Percentiles rank a stretch among this genome's conserved stretches.
These are phyloP conservation scores for Littorina saxatilis DNA, from an alignment of 1,140 invertebrate species.

Conservation along the genomic window DNA sequence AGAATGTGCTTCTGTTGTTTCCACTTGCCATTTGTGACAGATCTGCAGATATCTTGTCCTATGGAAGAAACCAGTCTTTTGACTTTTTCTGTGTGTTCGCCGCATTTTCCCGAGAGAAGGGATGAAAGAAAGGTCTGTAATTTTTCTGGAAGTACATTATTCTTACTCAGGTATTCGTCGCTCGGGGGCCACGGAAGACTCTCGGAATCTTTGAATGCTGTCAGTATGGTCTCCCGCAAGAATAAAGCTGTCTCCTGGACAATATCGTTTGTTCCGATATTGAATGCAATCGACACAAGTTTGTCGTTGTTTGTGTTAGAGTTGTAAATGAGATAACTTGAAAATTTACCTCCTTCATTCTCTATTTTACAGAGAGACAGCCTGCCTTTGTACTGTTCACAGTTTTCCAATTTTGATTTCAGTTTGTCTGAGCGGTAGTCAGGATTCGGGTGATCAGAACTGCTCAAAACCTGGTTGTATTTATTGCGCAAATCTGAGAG, in stretches of 20 bases:
- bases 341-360: slow-evolving; percentile 11
- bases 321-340: slow-evolving; percentile 6
- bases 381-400: slow-evolving; percentile 6
- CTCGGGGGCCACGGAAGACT: slow-evolving; percentile 39
- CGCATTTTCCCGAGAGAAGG: not conserved
- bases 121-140: not conserved
- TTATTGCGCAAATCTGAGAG: not conserved
- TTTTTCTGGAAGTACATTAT: not conserved
- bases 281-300: slow-evolving; percentile 10
- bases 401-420: not conserved
- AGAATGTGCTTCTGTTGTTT: slow-evolving; percentile 45
- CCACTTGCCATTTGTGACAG: slow-evolving; percentile 35
- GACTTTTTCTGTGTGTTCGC: not conserved
- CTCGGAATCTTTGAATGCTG: slow-evolving; percentile 34
- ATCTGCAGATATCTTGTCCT: slow-evolving; percentile 46
- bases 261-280: slow-evolving; percentile 15
- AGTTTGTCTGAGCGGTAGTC: slow-evolving; percentile 2
- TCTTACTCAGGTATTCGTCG: slow-evolving; percentile 4
- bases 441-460: not conserved
- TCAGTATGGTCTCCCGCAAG: slow-evolving; percentile 12
- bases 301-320: not conserved
- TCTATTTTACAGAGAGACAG: slow-evolving; percentile 5
- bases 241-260: not conserved
- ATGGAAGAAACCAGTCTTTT: slow-evolving; percentile 30
- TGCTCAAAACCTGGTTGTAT: not conserved